phyloP scores from a whole-genome alignment of 2,888 invertebrate genomes.

The Drosophila limbata region DNA sequence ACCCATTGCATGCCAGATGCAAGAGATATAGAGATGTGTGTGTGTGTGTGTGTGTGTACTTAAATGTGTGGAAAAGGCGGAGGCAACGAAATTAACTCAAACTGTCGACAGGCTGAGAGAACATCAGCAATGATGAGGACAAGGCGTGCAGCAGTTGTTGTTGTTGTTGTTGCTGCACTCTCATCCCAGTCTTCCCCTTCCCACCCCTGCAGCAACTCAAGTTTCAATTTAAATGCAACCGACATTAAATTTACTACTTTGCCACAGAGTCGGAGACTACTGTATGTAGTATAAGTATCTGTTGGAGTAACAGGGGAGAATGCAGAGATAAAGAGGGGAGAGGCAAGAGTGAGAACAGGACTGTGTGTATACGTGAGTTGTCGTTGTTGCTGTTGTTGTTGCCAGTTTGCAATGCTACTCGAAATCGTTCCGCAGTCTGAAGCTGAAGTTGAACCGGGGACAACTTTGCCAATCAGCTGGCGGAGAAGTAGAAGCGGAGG shows the following conservation, averaged over 20 bases:
- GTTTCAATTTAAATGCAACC: conserved; percentile 81
- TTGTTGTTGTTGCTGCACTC: conserved; percentile 1
- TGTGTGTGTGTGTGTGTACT: conserved; percentile 17
- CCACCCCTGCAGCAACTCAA: conserved; percentile 36
- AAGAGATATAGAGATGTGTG: conserved; percentile 33
- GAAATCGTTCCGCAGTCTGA: conserved; percentile 53
- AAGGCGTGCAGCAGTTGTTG: conserved; percentile 4
- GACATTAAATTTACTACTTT: conserved; percentile 82
- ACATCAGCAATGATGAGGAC: conserved; percentile 30
- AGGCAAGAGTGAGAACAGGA: conserved; percentile 11
- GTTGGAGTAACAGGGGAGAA: background rate
- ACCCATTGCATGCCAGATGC: conserved; percentile 53
- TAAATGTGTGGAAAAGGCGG: conserved; percentile 63
- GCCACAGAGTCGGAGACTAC: conserved; percentile 64
- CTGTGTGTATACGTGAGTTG: conserved; percentile 22
- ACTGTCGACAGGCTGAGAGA: conserved; percentile 69
- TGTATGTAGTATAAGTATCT: conserved; percentile 27
- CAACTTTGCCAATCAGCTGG: conserved; percentile 29
- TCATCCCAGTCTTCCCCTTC: background rate
- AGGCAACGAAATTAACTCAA: conserved; percentile 74
- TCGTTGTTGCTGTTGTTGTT: conserved; percentile 23
- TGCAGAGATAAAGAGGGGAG: background rate
- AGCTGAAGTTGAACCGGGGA: conserved; percentile 40
- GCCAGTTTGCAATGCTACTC: conserved; percentile 27
- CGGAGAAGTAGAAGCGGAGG: conserved; percentile 4